phyloP scores from a whole-genome alignment of 2,113 vertebrate species.

The Thryonomys swinderianus region DNA sequence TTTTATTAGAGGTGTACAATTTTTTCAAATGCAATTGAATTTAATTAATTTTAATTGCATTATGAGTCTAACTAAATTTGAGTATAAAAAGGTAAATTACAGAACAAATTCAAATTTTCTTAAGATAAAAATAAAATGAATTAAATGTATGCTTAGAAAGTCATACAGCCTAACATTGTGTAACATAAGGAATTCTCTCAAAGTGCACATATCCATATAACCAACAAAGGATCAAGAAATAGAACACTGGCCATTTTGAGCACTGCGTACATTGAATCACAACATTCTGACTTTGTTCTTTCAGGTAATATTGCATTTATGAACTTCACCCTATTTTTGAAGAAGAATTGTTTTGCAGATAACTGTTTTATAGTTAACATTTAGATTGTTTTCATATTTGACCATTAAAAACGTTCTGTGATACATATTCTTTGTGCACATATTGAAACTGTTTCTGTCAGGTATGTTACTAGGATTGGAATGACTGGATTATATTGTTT shows the following conservation, averaged over 20 bases:
- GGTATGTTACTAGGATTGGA: background rate
- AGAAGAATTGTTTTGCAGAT: background rate
- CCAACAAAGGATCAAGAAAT: background rate
- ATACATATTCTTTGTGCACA: background rate
- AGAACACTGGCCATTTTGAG: background rate
- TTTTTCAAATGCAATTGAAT: background rate
- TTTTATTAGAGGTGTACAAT: background rate
- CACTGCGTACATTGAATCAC: background rate
- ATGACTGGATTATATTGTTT: background rate
- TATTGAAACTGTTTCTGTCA: background rate
- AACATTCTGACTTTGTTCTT: background rate
- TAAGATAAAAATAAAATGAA: background rate
- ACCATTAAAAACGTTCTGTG: background rate
- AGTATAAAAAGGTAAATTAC: background rate
- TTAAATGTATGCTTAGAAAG: background rate
- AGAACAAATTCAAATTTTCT: background rate
- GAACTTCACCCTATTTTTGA: background rate
- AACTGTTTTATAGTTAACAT: background rate
- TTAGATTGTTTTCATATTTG: background rate
- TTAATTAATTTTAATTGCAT: background rate
- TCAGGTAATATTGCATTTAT: background rate
- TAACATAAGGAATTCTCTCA: background rate
- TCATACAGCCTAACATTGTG: background rate
- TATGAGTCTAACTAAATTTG: background rate
- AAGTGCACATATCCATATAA: background rate